Conservation (phyloP, 2,888 invertebrate species). For the Andrena hattorfiana region DNA sequence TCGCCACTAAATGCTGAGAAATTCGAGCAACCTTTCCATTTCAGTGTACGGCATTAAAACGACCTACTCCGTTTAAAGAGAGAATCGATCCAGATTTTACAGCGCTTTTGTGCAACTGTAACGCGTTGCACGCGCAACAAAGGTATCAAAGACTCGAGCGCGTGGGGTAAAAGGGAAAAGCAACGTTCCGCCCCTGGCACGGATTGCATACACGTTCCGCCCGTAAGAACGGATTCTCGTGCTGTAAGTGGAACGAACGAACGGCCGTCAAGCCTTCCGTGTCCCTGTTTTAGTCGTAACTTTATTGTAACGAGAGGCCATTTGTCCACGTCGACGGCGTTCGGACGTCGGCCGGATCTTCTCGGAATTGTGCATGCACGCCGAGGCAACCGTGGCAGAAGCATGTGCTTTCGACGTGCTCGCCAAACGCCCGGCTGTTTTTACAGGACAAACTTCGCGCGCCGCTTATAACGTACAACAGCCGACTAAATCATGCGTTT, state of each 20-base stretch:
- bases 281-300: slow-evolving; percentile 57
- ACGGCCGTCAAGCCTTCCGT: slow-evolving; percentile 43
- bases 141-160: not conserved
- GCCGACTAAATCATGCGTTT: slow-evolving; percentile 33
- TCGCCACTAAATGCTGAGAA: not conserved
- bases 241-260: slow-evolving; percentile 38
- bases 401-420: slow-evolving; percentile 36
- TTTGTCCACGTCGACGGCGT: slow-evolving; percentile 65
- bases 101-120: not conserved
- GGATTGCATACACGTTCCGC: slow-evolving; percentile 47
- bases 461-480: not conserved
- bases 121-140: not conserved
- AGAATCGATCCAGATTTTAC: slow-evolving; percentile 3
- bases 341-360: slow-evolving; percentile 49
- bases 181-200: slow-evolving; percentile 35
- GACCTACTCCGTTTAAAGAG: not conserved
- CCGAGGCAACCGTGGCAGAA: slow-evolving; percentile 33
- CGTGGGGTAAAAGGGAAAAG: slow-evolving; percentile 27
- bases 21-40: not conserved
- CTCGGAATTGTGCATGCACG: slow-evolving; percentile 51
- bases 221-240: slow-evolving; percentile 57
- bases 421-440: slow-evolving; percentile 24
- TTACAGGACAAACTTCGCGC: slow-evolving; percentile 18
- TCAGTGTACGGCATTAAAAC: not conserved
- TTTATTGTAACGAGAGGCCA: slow-evolving; percentile 67